phyloP scores from a whole-genome alignment of 2,888 invertebrate species.

The Caenorhabditis sp. region DNA sequence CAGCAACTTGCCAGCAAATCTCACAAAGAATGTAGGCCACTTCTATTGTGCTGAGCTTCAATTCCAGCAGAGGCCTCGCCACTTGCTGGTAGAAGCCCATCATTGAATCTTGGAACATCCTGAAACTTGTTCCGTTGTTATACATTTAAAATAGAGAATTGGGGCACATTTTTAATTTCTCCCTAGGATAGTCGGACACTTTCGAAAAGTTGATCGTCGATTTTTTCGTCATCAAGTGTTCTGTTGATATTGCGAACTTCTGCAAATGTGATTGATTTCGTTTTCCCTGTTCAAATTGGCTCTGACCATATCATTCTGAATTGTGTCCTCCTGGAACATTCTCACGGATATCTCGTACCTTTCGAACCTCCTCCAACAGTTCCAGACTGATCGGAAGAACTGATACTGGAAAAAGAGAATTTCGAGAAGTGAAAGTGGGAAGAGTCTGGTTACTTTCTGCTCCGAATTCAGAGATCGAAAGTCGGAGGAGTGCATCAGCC shows the following conservation, averaged over 20 bases:
- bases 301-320: background rate
- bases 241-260: constrained; percentile 12
- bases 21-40: constrained; percentile 55
- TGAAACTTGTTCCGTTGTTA: no score
- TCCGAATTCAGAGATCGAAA: constrained; percentile 35
- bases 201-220: constrained; percentile 34
- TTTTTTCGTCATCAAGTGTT: background rate
- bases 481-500: constrained; percentile 49
- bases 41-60: constrained; percentile 37
- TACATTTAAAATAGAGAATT: no score
- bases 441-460: constrained; percentile 22
- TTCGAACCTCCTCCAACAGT: constrained; percentile 52
- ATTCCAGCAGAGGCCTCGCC: constrained; percentile 20
- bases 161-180: constrained; percentile 22
- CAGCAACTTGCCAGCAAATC: constrained; percentile 54
- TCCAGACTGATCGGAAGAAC: constrained; percentile 59
- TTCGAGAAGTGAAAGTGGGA: background rate
- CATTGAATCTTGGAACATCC: constrained; percentile 41
- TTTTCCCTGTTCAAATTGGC: background rate
- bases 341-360: constrained; percentile 46
- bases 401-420: constrained; percentile 25
- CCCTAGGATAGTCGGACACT: constrained; percentile 35
- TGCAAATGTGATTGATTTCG: no score
- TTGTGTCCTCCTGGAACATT: constrained; percentile 20
- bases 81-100: constrained; percentile 26